Conservation (phyloP, 2,888 invertebrate genomes). For the Agelastica alni region DNA sequence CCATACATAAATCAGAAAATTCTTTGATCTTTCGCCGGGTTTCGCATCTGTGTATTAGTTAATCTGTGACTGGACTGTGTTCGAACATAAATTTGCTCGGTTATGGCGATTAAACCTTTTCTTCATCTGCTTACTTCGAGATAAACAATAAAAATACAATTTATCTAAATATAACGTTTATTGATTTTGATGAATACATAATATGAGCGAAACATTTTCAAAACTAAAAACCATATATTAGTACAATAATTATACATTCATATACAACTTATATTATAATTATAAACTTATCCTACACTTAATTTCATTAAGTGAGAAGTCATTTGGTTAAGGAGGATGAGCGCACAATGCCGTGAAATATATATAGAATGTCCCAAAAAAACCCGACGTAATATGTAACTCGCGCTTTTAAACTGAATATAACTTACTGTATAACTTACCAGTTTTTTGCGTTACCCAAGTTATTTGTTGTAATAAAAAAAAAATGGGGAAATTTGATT, state of each 20-base stretch:
- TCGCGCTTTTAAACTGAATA: too few species aligned
- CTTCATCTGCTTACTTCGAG: too few species aligned
- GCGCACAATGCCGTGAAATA: conserved; percentile 25
- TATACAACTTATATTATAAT: conserved; percentile 40
- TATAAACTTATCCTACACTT: conserved; percentile 37
- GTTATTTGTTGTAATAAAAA: too few species aligned
- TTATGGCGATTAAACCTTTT: too few species aligned
- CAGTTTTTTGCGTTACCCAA: too few species aligned
- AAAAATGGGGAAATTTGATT: too few species aligned
- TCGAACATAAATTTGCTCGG: too few species aligned
- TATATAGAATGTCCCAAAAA: background rate
- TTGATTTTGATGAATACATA: conserved; percentile 44
- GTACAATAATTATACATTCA: conserved; percentile 47
- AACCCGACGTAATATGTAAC: background rate
- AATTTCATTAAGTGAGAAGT: conserved; percentile 35
- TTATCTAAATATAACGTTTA: conserved; percentile 49
- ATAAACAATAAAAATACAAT: conserved; percentile 14
- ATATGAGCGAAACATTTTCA: conserved; percentile 40
- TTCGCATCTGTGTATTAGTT: too few species aligned
- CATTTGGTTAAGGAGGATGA: conserved; percentile 41
- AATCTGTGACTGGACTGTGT: too few species aligned
- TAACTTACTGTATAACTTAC: too few species aligned
- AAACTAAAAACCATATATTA: conserved; percentile 42
- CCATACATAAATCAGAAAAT: too few species aligned
- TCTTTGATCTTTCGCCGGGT: too few species aligned